A percentile compares a stretch with the other conserved stretches of the same genome.
phyloP scores from a whole-genome alignment of 2,888 invertebrate species.

The Melieria omissa region DNA sequence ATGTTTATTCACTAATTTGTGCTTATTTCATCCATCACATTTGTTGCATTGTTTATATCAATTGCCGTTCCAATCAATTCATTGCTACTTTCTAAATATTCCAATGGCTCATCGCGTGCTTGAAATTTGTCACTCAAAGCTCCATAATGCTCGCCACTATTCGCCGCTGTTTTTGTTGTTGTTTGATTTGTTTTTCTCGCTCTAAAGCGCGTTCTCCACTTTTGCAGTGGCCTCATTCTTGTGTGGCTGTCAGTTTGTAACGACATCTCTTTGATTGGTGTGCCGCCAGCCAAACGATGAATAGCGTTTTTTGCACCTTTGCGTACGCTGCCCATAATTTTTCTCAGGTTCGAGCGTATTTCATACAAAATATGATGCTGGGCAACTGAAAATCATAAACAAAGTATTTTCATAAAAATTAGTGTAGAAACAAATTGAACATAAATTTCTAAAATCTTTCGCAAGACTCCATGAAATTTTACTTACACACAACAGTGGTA shows the following conservation, averaged over 20 bases:
- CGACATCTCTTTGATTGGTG: constrained; percentile 13
- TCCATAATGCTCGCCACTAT: constrained; percentile 48
- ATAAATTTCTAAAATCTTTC: too few relatives aligned
- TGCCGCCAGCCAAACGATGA: constrained; percentile 18
- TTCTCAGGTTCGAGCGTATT: constrained; percentile 39
- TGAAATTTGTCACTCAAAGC: constrained; percentile 53
- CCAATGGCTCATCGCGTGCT: not conserved
- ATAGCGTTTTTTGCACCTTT: constrained; percentile 13
- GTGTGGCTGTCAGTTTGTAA: constrained; percentile 13
- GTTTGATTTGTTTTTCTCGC: not conserved
- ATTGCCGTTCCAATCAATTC: too few relatives aligned
- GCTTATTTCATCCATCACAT: too few relatives aligned
- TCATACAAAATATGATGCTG: constrained; percentile 22
- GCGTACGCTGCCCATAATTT: constrained; percentile 37
- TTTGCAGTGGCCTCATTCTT: constrained; percentile 2
- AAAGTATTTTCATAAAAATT: too few relatives aligned
- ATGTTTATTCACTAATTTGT: too few relatives aligned
- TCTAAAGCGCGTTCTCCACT: not conserved
- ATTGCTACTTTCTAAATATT: too few relatives aligned
- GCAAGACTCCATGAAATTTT: too few relatives aligned
- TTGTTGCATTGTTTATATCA: too few relatives aligned
- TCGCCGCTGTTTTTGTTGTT: constrained; percentile 27
- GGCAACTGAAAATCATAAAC: not conserved
- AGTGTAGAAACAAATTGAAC: too few relatives aligned
- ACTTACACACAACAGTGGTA: too few relatives aligned